phyloP scores from a whole-genome alignment of 2,797 vertebrate genomes.

The Fringilla coelebs region DNA sequence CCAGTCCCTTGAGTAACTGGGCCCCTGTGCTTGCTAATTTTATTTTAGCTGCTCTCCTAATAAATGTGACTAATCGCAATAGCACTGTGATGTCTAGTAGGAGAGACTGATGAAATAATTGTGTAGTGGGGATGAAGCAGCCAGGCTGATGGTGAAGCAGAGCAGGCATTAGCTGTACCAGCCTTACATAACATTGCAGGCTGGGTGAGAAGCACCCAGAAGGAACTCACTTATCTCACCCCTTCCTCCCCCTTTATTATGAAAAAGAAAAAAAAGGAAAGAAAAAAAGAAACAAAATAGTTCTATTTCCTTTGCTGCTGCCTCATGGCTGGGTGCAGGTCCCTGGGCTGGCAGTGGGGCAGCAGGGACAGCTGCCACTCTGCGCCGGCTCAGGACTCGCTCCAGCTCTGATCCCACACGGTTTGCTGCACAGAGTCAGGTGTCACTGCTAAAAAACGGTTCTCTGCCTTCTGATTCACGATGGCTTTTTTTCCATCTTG shows the following conservation, averaged over 20 bases:
- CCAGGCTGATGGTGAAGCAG: conserved; percentile 14
- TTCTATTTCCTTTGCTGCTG: neutral
- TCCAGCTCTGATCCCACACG: neutral
- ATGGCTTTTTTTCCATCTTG: neutral
- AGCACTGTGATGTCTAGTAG: conserved; percentile 43
- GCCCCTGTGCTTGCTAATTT: neutral
- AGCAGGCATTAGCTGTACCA: conserved; percentile 53
- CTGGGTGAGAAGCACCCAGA: conserved; percentile 52
- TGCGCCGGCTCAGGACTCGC: accelerated
- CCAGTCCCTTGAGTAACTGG: neutral
- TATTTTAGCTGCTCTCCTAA: neutral
- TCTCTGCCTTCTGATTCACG: neutral
- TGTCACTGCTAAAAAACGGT: neutral
- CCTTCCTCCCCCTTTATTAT: conserved; percentile 6
- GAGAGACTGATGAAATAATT: conserved; percentile 55
- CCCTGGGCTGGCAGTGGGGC: neutral
- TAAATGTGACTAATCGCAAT: conserved; percentile 18
- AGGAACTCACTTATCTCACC: conserved; percentile 16
- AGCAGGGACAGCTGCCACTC: neutral
- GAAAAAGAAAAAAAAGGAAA: neutral
- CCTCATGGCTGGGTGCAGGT: neutral
- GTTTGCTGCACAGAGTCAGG: conserved; percentile 1
- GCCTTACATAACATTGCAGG: conserved; percentile 59
- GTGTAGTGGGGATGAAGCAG: conserved; percentile 35
- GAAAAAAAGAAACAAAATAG: accelerated